Conservation (phyloP, 2,797 vertebrate species). For the Tauraco hartlaubi region DNA sequence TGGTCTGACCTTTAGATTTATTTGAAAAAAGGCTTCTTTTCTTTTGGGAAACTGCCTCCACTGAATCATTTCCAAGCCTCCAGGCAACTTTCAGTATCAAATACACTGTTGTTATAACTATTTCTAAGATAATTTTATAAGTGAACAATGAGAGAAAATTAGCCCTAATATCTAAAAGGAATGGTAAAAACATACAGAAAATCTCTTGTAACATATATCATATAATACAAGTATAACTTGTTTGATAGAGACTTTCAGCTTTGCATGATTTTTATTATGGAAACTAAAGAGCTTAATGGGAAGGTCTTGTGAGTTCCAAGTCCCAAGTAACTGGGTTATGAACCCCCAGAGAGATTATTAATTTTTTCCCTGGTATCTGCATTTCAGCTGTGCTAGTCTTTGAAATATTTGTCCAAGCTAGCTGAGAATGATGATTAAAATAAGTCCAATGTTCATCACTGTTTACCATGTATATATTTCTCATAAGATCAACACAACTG, state of each 20-base stretch:
- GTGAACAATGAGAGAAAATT: background rate
- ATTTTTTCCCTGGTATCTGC: background rate
- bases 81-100: background rate
- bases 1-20: constrained; percentile 43
- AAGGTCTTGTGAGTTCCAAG: background rate
- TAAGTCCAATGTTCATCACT: background rate
- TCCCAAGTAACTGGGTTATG: background rate
- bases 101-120: background rate
- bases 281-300: background rate
- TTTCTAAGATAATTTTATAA: constrained; percentile 11
- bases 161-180: background rate
- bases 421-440: background rate
- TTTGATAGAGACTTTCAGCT: background rate
- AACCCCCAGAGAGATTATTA: background rate
- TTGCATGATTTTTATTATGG: background rate
- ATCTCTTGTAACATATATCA: background rate
- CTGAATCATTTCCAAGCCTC: constrained; percentile 28
- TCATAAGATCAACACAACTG: background rate
- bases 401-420: background rate
- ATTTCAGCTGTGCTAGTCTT: background rate
- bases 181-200: background rate
- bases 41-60: constrained; percentile 35
- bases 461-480: background rate
- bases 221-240: background rate
- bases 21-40: constrained; percentile 8